A percentile compares a stretch with the other conserved stretches of the same genome.
phyloP scores from a whole-genome alignment of 2,113 vertebrate species.

The Podarcis muralis region DNA sequence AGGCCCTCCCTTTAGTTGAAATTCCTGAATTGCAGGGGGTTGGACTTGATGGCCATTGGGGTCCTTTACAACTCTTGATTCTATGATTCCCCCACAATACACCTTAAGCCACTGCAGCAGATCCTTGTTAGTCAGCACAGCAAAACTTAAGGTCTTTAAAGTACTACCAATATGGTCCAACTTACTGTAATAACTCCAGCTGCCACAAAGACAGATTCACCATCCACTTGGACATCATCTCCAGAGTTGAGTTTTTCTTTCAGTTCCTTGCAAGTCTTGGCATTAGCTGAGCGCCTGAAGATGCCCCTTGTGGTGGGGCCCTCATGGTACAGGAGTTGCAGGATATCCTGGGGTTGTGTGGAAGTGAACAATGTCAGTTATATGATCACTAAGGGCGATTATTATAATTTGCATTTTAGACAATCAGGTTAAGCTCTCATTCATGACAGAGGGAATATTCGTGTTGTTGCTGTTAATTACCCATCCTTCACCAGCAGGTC shows the following conservation, averaged over 20 bases:
- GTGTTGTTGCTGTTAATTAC: too few species aligned
- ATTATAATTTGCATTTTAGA: neutral
- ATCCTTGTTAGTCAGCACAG: neutral
- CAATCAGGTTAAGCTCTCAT: neutral
- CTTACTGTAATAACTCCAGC: constrained; percentile 82
- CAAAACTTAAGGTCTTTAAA: neutral
- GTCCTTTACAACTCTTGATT: too few species aligned
- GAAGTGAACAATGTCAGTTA: constrained; percentile 18
- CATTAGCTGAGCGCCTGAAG: constrained; percentile 83
- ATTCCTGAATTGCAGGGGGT: too few species aligned
- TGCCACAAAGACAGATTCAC: constrained; percentile 81
- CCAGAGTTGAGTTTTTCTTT: constrained; percentile 81
- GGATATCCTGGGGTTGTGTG: constrained; percentile 73
- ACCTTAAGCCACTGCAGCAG: neutral
- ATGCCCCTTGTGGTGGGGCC: constrained; percentile 79
- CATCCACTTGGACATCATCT: constrained; percentile 71
- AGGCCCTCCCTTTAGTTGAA: too few species aligned
- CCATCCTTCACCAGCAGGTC: too few species aligned
- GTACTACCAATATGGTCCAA: neutral
- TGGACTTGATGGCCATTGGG: too few species aligned
- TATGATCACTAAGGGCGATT: neutral
- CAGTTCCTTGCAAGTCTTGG: constrained; percentile 80
- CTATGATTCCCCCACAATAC: neutral
- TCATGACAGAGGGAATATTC: too few species aligned
- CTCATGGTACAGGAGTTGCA: constrained; percentile 77